Percentiles rank a stretch among this genome's conserved stretches.
These are phyloP conservation scores for Notolepis coatsorum DNA, from an alignment of 2,797 vertebrate species.

Conservation along the genomic window DNA sequence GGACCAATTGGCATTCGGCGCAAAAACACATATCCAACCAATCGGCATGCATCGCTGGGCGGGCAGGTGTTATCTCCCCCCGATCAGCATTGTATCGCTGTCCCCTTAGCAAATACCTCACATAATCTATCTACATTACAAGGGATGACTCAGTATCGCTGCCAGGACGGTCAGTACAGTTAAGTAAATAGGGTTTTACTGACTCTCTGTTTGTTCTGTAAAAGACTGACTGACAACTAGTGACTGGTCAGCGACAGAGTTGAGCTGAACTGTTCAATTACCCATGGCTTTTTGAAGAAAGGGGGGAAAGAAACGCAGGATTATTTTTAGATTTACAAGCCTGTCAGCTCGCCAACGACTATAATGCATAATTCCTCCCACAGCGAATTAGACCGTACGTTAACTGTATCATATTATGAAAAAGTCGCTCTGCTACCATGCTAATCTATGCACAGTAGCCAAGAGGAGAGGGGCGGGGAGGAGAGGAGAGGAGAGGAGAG, in stretches of 20 bases:
- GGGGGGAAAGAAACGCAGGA: constrained; percentile 20
- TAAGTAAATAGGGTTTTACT: background rate
- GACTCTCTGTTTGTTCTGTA: background rate
- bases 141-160: no score
- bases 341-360: constrained; percentile 30
- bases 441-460: constrained; percentile 34
- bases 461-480: no score
- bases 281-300: constrained; percentile 17
- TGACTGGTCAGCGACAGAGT: background rate
- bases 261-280: constrained; percentile 4
- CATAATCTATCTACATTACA: background rate
- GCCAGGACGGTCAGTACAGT: background rate
- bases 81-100: background rate
- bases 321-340: constrained; percentile 49
- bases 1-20: background rate
- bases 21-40: background rate
- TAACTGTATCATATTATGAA: constrained; percentile 35
- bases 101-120: no score
- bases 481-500: background rate
- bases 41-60: background rate
- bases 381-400: constrained; percentile 50
- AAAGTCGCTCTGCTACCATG: constrained; percentile 40
- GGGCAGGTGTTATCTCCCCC: background rate
- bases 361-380: constrained; percentile 66
- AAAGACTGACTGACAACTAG: background rate